A percentile compares a stretch with the other conserved stretches of the same genome.
These are phyloP conservation scores for Pelodiscus sinensis DNA, from an alignment of 2,113 vertebrate genomes.

Conservation along the genomic window DNA sequence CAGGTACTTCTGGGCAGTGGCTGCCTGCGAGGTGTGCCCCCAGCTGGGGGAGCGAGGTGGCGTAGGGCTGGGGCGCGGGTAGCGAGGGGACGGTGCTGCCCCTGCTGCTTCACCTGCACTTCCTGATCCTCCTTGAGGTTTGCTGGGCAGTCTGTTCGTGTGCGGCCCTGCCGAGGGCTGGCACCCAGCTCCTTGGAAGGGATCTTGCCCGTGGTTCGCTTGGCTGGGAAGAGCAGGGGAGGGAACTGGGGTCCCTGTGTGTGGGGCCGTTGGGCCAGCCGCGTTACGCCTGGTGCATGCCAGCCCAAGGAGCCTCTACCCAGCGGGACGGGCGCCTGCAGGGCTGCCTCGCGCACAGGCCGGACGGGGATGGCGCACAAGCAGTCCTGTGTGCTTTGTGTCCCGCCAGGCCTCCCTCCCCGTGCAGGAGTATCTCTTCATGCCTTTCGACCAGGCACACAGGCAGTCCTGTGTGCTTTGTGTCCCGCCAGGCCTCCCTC, in stretches of 20 bases:
- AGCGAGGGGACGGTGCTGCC: neutral
- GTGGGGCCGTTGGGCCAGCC: slow-evolving; percentile 6
- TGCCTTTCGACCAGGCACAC: slow-evolving; percentile 96
- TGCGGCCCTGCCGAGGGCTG: neutral
- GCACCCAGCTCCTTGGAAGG: neutral
- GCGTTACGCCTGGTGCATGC: neutral
- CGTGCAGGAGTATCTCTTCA: slow-evolving; percentile 94
- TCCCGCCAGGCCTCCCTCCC: slow-evolving; percentile 90
- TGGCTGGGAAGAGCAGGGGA: slow-evolving; percentile 14
- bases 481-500: slow-evolving; percentile 86
- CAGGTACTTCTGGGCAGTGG: slow-evolving; percentile 79
- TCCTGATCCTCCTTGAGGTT: fast-evolving
- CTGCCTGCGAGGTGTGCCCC: neutral
- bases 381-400: neutral
- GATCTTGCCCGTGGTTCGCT: neutral
- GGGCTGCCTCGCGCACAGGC: fast-evolving
- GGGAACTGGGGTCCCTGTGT: slow-evolving; percentile 52
- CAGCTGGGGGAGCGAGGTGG: no score
- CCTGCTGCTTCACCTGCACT: neutral
- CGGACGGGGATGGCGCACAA: fast-evolving
- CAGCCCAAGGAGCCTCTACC: fast-evolving
- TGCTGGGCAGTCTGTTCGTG: neutral
- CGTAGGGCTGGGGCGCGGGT: neutral
- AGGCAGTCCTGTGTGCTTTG: slow-evolving; percentile 81
- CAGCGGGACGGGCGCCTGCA: fast-evolving